Evolutionary conservation across 2,888 invertebrate genomes (phyloP).

Genomic region (Gasteruption jaculator): DNA sequence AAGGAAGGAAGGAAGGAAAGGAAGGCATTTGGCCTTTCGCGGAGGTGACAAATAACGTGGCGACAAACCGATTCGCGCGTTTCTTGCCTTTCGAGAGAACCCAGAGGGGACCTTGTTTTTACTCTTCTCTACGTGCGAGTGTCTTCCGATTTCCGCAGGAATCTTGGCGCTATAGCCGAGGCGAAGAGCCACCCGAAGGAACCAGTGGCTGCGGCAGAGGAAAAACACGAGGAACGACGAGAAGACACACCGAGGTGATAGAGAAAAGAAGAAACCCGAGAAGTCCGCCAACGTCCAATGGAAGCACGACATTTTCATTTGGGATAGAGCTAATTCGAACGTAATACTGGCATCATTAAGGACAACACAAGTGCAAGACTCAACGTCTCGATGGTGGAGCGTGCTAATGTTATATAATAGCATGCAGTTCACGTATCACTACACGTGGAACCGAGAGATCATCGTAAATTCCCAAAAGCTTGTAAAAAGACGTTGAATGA

Average conservation of each 20-base stretch:
- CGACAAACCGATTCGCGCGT: no score
- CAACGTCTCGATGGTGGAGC: conserved; percentile 49
- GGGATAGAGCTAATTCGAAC: conserved; percentile 4
- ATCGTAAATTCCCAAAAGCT: conserved; percentile 90
- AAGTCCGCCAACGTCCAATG: not conserved
- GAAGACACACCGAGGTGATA: not conserved
- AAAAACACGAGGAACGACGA: not conserved
- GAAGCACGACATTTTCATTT: not conserved
- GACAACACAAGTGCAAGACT: conserved; percentile 34
- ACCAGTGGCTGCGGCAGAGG: no score
- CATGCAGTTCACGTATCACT: conserved; percentile 77
- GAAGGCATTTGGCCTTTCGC: no score
- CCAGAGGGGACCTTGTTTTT: no score
- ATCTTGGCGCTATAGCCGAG: no score
- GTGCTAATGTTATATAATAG: conserved; percentile 54
- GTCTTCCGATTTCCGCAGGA: no score
- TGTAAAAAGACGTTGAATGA: conserved; percentile 90
- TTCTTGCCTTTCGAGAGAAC: no score
- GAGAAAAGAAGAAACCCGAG: not conserved
- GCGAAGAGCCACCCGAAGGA: no score
- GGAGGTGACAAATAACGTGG: no score
- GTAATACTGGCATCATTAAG: conserved; percentile 38
- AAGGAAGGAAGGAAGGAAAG: no score
- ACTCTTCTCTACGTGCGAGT: no score
- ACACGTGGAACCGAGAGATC: conserved; percentile 90